Evolutionary conservation across 2,888 invertebrate genomes (phyloP), one percentile per base, ranked within the genome.

Genomic region (Linnaemya vulpina): DNA sequence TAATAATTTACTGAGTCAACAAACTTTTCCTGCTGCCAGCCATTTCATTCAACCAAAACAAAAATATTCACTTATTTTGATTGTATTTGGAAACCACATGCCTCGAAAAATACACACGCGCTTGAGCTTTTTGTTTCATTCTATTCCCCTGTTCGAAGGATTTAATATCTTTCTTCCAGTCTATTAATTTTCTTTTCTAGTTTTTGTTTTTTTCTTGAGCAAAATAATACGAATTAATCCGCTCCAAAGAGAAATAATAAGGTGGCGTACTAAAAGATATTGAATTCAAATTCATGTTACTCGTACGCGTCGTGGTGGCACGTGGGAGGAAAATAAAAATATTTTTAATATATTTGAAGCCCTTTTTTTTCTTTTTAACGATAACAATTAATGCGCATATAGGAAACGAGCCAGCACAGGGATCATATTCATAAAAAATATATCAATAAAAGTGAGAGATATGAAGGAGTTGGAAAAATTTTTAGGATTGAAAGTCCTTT

Each of bases 41-140:
- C 15, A 65, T 35, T 8, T 3, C n/a, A 30, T 35, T 17, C 20
- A 70, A n/a, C 15, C 13, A 67, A 55, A 13, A 13, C 13, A 30
- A 58, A 71, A 1, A 60, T 20, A 53, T 35, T 8, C 55, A 55
- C 38, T 55, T 73, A 60, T 46, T 73, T 15, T 58, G n/a, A 20
- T 13, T 49, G n/a, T 60, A 46, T 15, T 46, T 35, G 46, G 35
- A 35, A 11, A 8, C n/a, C 53, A 55, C n/a, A 40, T 40, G n/a
- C 46, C 3, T 46, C 46, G 3, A 22, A 22, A 53, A 53, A 13
- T 11, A 25, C 13, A 22, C 20, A 13, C 53, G 53, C 3, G 25
- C 22, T 22, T 20, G 49, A 10, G 0, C 1, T 17, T 13, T n/a
- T 46, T 46, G 4, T 40, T 11, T 40, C 10, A 13, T 13, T 13